Evolutionary conservation across 2,888 invertebrate genomes (phyloP), one percentile per base, ranked within the genome.

Genomic region (Bombylius major): DNA sequence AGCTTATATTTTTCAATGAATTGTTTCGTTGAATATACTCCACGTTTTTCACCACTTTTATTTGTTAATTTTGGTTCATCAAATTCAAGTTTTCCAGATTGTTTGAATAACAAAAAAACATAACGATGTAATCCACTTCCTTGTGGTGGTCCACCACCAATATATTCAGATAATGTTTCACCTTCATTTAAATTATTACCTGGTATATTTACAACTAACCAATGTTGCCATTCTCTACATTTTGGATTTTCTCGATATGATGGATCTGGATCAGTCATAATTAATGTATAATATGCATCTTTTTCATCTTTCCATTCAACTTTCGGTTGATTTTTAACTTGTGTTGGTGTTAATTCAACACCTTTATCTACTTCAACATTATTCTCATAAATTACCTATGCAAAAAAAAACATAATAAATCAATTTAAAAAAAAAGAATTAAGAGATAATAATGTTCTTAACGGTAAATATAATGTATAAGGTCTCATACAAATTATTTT

Each of bases 141-240:
- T 62, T 82, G 75, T 31, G 92, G 91, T 0, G 95, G 93, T 23
- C 89, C 92, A 9, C 92, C 83, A 47, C 93, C 93, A 42, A 89
- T 72, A 73, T 91, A 96, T 5, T 80, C 83, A 0, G 87, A 81
- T 0, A 93, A 75, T 0, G 79, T 79, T 56, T 91, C 87, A 6
- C 95, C 95, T 5, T 78, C 76, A 0, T 69, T 65, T 4, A 94
- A 69, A 62, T 87, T 77, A 61, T 68, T 73, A 12, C 87, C 92
- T 14, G 86, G 87, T 62, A 96, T 87, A 69, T 94, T 94, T 33
- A 82, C 87, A 0, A 95, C 86, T 5, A 93, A 72, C 94, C 94
- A 95, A 72, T 95, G 94, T 67, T 88, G 87, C 85, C 88, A 92
- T 72, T 95, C 94, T 44, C 92, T 81, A 70, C 79, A 84, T 60